phyloP scores from a whole-genome alignment of 2,888 invertebrate genomes.

The Gasteruption jaculator region DNA sequence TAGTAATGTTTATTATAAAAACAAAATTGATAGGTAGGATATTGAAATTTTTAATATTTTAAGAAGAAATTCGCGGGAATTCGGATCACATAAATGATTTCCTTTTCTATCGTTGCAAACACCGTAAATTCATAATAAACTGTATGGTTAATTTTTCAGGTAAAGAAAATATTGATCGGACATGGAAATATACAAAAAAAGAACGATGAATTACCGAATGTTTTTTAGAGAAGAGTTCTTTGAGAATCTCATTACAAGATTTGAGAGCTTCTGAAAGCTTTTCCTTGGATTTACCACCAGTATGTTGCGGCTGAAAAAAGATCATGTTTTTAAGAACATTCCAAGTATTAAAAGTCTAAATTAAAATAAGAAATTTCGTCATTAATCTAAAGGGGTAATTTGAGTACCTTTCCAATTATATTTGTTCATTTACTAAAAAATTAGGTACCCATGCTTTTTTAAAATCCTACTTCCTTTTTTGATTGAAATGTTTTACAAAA shows the following conservation, averaged over 20 bases:
- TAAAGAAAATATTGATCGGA: conserved; percentile 7
- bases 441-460: too few species aligned
- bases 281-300: conserved; percentile 68
- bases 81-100: neutral
- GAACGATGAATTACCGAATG: conserved; percentile 67
- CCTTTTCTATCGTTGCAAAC: neutral
- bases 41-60: conserved; percentile 1
- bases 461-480: too few species aligned
- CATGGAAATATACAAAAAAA: conserved; percentile 4
- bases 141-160: too few species aligned
- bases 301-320: conserved; percentile 55
- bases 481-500: conserved; percentile 26
- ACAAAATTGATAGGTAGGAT: conserved; percentile 16
- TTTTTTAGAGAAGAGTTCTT: conserved; percentile 88
- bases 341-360: neutral
- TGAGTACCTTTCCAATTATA: too few species aligned
- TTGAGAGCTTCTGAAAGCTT: conserved; percentile 84
- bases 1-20: too few species aligned
- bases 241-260: conserved; percentile 88
- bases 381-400: conserved; percentile 6
- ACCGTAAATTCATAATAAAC: neutral
- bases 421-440: too few species aligned
- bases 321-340: conserved; percentile 8
- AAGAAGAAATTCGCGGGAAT: too few species aligned
- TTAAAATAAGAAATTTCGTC: conserved; percentile 2